Conservation (phyloP, 2,113 vertebrate genomes). For the Hippocampus comes region DNA sequence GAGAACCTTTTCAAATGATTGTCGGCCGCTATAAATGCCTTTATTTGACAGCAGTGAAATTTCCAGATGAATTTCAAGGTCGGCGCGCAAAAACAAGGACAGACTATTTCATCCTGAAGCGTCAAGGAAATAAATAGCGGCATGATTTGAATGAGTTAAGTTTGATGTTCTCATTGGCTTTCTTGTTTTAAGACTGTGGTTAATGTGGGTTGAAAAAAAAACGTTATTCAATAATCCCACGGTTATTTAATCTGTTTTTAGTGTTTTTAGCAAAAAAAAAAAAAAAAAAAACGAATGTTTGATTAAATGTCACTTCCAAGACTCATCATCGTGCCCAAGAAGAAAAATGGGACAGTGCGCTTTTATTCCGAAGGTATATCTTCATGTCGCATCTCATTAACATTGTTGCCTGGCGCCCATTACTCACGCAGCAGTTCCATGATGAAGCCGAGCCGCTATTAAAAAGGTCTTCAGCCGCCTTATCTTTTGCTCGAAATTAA, state of each 20-base stretch:
- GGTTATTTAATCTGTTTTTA: neutral
- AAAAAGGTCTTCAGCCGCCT: neutral
- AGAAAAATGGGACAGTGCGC: neutral
- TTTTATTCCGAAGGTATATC: neutral
- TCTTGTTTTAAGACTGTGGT: neutral
- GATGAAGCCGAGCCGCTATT: neutral
- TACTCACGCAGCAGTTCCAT: slow-evolving; percentile 13
- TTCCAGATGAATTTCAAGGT: neutral
- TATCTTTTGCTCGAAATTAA: slow-evolving; percentile 13
- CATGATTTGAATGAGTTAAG: neutral
- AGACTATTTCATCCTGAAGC: neutral
- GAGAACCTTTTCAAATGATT: neutral
- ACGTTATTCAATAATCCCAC: neutral
- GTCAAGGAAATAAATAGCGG: neutral
- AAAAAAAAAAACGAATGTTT: neutral
- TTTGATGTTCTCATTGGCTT: neutral
- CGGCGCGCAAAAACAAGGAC: neutral
- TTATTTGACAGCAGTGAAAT: neutral
- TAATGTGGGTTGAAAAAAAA: neutral
- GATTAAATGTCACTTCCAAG: neutral
- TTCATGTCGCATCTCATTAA: slow-evolving; percentile 2
- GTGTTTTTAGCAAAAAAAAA: neutral
- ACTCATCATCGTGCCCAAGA: neutral
- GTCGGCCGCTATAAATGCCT: neutral
- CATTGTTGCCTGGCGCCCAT: neutral